A percentile compares a stretch with the other conserved stretches of the same genome.
phyloP scores from a whole-genome alignment of 2,888 invertebrate genomes.

The Microctonus aethiopoides region DNA sequence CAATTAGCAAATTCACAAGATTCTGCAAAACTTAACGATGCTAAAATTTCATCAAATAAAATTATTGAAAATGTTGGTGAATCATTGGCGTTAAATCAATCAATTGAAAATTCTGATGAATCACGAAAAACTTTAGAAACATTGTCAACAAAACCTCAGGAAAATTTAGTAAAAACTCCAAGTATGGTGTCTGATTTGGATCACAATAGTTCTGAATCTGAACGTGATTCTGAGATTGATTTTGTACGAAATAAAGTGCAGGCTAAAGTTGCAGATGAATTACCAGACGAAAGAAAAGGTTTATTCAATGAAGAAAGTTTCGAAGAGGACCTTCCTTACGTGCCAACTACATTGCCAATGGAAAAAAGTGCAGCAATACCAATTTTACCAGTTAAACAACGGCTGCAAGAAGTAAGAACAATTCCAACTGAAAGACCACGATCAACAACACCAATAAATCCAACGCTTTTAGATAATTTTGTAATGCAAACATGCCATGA shows the following conservation, averaged over 20 bases:
- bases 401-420: constrained; percentile 71
- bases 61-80: constrained; percentile 39
- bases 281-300: constrained; percentile 76
- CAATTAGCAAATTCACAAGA: constrained; percentile 36
- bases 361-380: constrained; percentile 86
- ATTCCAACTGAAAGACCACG: constrained; percentile 81
- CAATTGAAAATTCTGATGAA: background rate
- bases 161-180: constrained; percentile 51
- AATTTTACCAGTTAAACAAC: constrained; percentile 82
- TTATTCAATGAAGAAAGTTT: constrained; percentile 86
- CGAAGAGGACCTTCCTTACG: constrained; percentile 85
- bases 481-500: constrained; percentile 65
- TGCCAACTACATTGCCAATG: constrained; percentile 89
- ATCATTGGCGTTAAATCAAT: constrained; percentile 55
- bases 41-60: background rate
- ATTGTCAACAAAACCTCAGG: constrained; percentile 30
- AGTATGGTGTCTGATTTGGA: constrained; percentile 60
- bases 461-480: constrained; percentile 78
- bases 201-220: constrained; percentile 75
- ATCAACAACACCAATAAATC: constrained; percentile 79
- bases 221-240: constrained; percentile 76
- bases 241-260: constrained; percentile 66
- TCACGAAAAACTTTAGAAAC: constrained; percentile 4
- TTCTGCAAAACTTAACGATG: background rate
- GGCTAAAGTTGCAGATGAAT: constrained; percentile 73